Conservation (phyloP, 2,888 invertebrate genomes). For the Ceramica pisi region DNA sequence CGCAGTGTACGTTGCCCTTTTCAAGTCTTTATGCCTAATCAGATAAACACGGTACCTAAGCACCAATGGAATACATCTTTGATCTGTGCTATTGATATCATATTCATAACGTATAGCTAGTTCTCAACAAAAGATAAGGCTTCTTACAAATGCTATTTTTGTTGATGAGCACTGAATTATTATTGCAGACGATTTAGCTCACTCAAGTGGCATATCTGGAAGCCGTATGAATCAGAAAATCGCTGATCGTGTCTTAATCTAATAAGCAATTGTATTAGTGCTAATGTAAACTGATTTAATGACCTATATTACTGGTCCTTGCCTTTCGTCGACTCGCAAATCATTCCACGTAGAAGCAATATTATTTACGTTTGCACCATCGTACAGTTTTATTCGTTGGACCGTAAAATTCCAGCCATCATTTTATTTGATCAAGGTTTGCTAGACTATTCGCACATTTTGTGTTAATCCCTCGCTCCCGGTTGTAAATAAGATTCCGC, state of each 20-base stretch:
- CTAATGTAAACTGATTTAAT: conserved; percentile 51
- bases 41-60: conserved; percentile 58
- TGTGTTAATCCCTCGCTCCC: conserved; percentile 45
- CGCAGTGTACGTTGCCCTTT: conserved; percentile 39
- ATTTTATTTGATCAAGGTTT: conserved; percentile 48
- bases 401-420: conserved; percentile 10
- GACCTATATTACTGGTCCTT: conserved; percentile 20
- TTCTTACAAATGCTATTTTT: conserved; percentile 42
- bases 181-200: conserved; percentile 35
- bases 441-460: conserved; percentile 35
- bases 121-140: conserved; percentile 42
- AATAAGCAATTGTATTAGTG: conserved; percentile 58
- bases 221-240: conserved; percentile 59
- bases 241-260: conserved; percentile 52
- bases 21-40: conserved; percentile 57
- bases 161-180: conserved; percentile 32
- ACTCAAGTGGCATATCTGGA: conserved; percentile 45
- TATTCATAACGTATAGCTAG: conserved; percentile 41
- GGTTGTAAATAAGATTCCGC: conserved; percentile 46
- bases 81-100: conserved; percentile 59
- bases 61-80: conserved; percentile 53
- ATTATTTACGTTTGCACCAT: conserved; percentile 18
- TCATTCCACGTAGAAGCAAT: conserved; percentile 1
- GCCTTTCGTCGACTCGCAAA: conserved; percentile 3
- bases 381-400: conserved; percentile 28